Conservation (phyloP, 1,140 invertebrate genomes). For the Thrips palmi region DNA sequence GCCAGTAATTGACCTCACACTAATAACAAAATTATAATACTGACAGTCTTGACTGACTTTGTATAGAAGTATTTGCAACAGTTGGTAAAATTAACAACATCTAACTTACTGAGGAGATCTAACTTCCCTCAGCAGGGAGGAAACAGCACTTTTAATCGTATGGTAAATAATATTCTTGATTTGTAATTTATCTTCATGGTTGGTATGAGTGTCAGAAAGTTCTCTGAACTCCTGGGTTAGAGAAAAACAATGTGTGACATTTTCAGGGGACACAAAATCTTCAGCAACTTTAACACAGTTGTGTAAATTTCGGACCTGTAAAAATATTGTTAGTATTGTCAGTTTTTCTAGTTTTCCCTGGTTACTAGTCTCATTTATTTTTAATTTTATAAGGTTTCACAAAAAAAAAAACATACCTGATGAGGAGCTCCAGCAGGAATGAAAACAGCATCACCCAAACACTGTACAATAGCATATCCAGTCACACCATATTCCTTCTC, state of each 20-base stretch:
- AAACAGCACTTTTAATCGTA: constrained; percentile 37
- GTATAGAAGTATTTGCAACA: too few relatives aligned
- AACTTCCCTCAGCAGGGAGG: constrained; percentile 21
- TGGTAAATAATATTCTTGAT: constrained; percentile 48
- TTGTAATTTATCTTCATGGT: constrained; percentile 45
- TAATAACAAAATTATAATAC: too few relatives aligned
- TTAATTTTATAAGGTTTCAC: too few relatives aligned
- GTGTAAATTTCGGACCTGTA: constrained; percentile 37
- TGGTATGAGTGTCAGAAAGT: constrained; percentile 36
- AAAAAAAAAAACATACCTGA: constrained; percentile 27
- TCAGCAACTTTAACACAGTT: constrained; percentile 45
- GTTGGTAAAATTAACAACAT: too few relatives aligned
- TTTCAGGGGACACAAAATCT: constrained; percentile 46
- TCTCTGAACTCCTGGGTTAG: constrained; percentile 41
- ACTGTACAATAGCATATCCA: constrained; percentile 40
- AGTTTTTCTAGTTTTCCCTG: too few relatives aligned
- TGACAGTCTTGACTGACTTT: too few relatives aligned
- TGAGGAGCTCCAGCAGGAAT: constrained; percentile 46
- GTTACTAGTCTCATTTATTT: too few relatives aligned
- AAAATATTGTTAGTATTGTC: background rate
- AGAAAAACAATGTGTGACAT: constrained; percentile 38
- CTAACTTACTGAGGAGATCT: too few relatives aligned
- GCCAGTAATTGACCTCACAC: too few relatives aligned
- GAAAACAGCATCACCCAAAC: constrained; percentile 42
- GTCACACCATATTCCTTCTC: constrained; percentile 35